Conservation (phyloP, 1,140 invertebrate genomes). For the Bombus pyrosoma region DNA sequence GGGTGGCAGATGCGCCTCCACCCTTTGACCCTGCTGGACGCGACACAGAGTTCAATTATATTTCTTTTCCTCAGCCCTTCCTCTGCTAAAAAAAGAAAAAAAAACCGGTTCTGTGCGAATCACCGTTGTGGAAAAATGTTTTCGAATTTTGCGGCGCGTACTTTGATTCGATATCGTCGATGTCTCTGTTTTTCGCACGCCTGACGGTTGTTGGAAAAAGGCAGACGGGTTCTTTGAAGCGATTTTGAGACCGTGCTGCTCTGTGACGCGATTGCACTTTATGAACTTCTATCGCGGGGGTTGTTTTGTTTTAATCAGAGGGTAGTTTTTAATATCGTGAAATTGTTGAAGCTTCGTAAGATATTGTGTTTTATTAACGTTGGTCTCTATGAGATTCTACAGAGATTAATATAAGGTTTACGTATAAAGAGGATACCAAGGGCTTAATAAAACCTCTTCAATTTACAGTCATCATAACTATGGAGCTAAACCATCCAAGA, state of each 20-base stretch:
- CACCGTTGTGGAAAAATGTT: constrained; percentile 12
- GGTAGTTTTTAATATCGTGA: not conserved
- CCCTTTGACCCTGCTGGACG: constrained; percentile 43
- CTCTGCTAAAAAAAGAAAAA: too few species aligned
- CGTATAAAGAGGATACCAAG: not conserved
- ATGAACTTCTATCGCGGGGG: not conserved
- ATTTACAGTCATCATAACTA: not conserved
- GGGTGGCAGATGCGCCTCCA: not conserved
- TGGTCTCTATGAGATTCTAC: not conserved
- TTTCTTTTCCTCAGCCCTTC: constrained; percentile 15
- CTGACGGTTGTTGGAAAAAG: too few species aligned
- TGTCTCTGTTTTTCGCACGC: not conserved
- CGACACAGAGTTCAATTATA: constrained; percentile 57
- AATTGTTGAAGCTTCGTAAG: not conserved
- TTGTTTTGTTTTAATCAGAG: not conserved
- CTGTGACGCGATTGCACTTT: not conserved
- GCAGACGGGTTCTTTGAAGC: not conserved
- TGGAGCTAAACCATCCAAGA: not conserved
- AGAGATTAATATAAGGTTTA: not conserved
- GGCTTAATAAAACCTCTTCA: constrained; percentile 5
- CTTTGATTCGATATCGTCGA: constrained; percentile 42
- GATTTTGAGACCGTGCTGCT: not conserved
- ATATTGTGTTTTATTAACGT: not conserved
- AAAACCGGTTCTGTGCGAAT: not conserved
- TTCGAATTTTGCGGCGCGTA: constrained; percentile 18